These are phyloP conservation scores for Fregetta grallaria DNA, from an alignment of 2,113 vertebrate species.

Conservation along the genomic window DNA sequence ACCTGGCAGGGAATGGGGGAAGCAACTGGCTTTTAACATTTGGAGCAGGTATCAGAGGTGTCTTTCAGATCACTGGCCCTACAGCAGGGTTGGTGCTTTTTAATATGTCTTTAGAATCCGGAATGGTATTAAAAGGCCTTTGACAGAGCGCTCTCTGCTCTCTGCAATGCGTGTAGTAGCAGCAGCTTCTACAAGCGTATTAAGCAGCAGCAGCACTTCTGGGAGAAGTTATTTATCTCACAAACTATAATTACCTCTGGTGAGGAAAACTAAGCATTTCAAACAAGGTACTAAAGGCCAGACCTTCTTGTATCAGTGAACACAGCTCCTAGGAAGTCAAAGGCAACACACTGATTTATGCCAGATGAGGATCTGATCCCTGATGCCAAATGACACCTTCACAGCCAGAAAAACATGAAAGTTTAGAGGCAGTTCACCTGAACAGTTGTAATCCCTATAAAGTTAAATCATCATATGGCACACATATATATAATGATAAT, in stretches of 20 bases:
- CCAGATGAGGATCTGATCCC: background rate
- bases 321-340: background rate
- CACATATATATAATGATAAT: background rate
- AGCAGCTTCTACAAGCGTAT: background rate
- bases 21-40: background rate
- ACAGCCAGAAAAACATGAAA: background rate
- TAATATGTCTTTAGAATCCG: background rate
- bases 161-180: background rate
- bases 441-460: background rate
- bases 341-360: background rate
- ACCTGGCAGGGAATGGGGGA: background rate
- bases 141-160: conserved; percentile 4
- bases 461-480: background rate
- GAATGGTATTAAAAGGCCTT: conserved; percentile 33
- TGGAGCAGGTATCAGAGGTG: conserved; percentile 44
- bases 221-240: conserved; percentile 47
- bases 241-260: conserved; percentile 50
- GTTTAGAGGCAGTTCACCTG: background rate
- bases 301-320: background rate
- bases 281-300: background rate
- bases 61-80: background rate
- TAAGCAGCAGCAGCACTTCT: conserved; percentile 45
- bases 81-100: conserved; percentile 33
- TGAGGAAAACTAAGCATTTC: background rate
- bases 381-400: background rate